phyloP scores from a whole-genome alignment of 2,888 invertebrate species.

The Sinhomidia bicolor region DNA sequence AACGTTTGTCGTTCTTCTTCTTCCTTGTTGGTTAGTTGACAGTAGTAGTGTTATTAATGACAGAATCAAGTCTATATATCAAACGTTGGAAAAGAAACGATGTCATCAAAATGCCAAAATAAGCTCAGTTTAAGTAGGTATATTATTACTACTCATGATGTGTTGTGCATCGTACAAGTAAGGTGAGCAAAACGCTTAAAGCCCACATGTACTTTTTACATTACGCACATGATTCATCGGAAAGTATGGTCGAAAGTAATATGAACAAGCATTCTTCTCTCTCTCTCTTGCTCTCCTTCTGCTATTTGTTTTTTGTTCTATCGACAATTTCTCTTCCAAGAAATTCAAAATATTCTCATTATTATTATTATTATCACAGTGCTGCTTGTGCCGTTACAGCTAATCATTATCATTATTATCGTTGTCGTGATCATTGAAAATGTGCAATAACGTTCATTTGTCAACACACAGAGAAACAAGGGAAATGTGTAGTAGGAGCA shows the following conservation, averaged over 20 bases:
- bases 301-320: slow-evolving; percentile 33
- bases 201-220: not conserved
- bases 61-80: slow-evolving; percentile 56
- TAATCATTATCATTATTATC: slow-evolving; percentile 43
- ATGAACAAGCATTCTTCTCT: not conserved
- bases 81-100: slow-evolving; percentile 48
- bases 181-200: not conserved
- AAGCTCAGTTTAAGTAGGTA: slow-evolving; percentile 19
- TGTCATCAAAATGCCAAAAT: slow-evolving; percentile 56
- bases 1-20: slow-evolving; percentile 40
- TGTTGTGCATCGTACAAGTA: not conserved
- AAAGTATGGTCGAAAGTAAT: too few relatives aligned
- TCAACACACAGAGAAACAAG: too few relatives aligned
- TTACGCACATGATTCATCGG: too few relatives aligned
- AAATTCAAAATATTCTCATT: slow-evolving; percentile 35
- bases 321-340: slow-evolving; percentile 39
- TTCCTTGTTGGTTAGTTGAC: too few relatives aligned
- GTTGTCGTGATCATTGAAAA: slow-evolving; percentile 51
- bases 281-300: too few relatives aligned
- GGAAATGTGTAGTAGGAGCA: too few relatives aligned
- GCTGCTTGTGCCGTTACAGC: slow-evolving; percentile 21
- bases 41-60: slow-evolving; percentile 54
- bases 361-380: slow-evolving; percentile 19
- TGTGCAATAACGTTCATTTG: slow-evolving; percentile 38
- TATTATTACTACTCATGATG: not conserved